Percentiles rank a stretch among this genome's conserved stretches.
Conservation (phyloP, 2,888 invertebrate species). For the Drosophila aldrichi region DNA sequence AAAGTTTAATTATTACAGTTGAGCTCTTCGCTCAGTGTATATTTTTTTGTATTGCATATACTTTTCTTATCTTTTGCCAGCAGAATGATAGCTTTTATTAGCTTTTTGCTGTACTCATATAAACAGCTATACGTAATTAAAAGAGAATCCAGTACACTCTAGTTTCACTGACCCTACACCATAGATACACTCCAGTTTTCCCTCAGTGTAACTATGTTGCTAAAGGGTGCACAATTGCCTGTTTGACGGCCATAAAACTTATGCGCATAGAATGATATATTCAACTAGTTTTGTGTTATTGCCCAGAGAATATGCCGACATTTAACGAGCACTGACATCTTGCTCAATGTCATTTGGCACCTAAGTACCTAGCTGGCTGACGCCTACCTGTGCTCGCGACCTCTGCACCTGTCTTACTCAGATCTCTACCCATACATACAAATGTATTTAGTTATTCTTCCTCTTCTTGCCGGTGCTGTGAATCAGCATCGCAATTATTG, state of each 20-base stretch:
- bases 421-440: background rate
- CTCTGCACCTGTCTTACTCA: conserved; percentile 23
- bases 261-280: conserved; percentile 1
- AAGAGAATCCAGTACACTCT: background rate
- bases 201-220: conserved; percentile 14
- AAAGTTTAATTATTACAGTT: too few relatives aligned
- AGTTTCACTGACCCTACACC: too few relatives aligned
- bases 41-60: too few relatives aligned
- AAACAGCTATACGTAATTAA: background rate
- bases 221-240: conserved; percentile 7
- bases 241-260: conserved; percentile 20
- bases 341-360: conserved; percentile 35
- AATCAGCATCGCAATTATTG: conserved; percentile 43
- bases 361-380: conserved; percentile 21
- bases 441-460: background rate
- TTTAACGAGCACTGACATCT: conserved; percentile 41
- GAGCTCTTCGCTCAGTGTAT: conserved; percentile 12
- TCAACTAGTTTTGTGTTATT: background rate
- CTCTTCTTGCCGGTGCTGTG: conserved; percentile 12
- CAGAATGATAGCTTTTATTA: background rate
- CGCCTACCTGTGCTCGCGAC: conserved; percentile 31
- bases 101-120: background rate
- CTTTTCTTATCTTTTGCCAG: too few relatives aligned
- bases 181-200: conserved; percentile 1
- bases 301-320: conserved; percentile 18